A percentile compares a stretch with the other conserved stretches of the same genome.
phyloP scores from a whole-genome alignment of 1,140 invertebrate species.

The Heliconius nattereri region DNA sequence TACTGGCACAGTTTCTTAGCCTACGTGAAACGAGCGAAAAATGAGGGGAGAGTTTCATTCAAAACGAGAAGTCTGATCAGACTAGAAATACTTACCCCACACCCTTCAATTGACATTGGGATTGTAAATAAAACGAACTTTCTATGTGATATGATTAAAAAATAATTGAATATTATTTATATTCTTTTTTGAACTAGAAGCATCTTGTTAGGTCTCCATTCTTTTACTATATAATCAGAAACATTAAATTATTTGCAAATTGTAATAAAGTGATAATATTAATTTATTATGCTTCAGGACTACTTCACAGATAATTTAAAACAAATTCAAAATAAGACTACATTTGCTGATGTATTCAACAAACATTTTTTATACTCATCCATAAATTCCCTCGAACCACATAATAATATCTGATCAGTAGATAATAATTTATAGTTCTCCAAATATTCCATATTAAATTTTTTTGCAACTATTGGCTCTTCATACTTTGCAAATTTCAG shows the following conservation, averaged over 20 bases:
- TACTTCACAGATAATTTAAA: neutral
- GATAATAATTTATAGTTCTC: constrained; percentile 42
- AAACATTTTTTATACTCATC: constrained; percentile 49
- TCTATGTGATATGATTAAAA: too few species aligned
- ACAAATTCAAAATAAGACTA: constrained; percentile 53
- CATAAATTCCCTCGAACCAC: constrained; percentile 67
- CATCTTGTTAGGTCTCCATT: too few species aligned
- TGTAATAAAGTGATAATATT: neutral
- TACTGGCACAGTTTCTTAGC: too few species aligned
- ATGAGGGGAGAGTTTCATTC: too few species aligned
- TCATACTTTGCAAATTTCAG: constrained; percentile 53
- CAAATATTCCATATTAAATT: constrained; percentile 50
- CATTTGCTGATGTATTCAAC: constrained; percentile 45
- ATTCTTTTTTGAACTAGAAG: too few species aligned
- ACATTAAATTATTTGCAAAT: neutral
- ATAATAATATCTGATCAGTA: constrained; percentile 61
- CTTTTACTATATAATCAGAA: too few species aligned
- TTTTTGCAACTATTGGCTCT: constrained; percentile 59
- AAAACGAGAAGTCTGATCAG: too few species aligned
- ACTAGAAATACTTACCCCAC: too few species aligned
- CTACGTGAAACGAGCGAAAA: too few species aligned
- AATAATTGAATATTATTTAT: too few species aligned
- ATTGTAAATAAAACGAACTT: too few species aligned
- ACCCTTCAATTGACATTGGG: too few species aligned
- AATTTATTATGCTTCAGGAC: neutral